Evolutionary conservation across 2,888 invertebrate species (phyloP), one percentile per base, ranked within the genome.

Genomic region (Sinhomidia bicolor): DNA sequence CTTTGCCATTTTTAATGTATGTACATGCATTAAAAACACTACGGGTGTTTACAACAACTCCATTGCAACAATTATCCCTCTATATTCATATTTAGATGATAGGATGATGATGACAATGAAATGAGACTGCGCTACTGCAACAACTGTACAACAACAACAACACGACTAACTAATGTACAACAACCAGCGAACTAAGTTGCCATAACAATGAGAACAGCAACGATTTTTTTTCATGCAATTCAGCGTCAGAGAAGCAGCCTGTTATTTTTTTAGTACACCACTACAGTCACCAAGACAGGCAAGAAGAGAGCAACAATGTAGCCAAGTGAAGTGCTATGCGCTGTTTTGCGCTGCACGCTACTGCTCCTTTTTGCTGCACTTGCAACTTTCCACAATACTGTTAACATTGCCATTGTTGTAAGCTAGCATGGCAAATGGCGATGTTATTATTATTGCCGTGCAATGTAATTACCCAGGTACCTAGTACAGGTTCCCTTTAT

Each of bases 1-100:
- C 23, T 26, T 65, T 17, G 23, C 32, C 32, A 36, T 5, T 36
- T 65, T 74, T n/a, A 74, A 74, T 47, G 14, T 74, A 74, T 74
- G 74, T 47, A 47, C 74, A 74, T 74, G 74, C 47, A 74, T 44
- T 74, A 74, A 74, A 36, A 74, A 74, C 47, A 74, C 74, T 47
- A n/a, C 23, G n/a, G 12, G 71, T 47, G 74, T 26, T 36, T 17
- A 36, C 65, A 14, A n/a, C n/a, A n/a, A 65, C n/a, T 36, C 65
- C 4, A 36, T 29, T 41, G 47, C 74, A 47, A 74, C 47, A 47
- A 74, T 74, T 74, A 74, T 74, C 47, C 74, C 6, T 71, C 20
- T 26, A 0, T 74, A 23, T 26, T 47, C n/a, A 4, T 14, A 2
- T 6, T 5, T 12, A 65, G 47, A 74, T 36, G 4, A 36, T 36